Conservation (phyloP, 2,888 invertebrate genomes). For the Microplitis manilae region DNA sequence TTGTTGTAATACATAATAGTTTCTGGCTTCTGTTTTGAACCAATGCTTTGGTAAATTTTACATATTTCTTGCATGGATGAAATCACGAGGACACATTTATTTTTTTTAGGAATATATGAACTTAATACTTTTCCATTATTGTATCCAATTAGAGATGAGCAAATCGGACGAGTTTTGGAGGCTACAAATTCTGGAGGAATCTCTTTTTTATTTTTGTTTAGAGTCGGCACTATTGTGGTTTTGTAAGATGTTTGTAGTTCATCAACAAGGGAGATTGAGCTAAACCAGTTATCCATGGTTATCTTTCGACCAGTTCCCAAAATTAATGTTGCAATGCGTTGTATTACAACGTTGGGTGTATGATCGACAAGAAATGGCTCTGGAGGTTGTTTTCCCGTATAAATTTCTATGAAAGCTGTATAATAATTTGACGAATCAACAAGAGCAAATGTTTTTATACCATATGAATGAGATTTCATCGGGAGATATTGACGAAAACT, state of each 20-base stretch:
- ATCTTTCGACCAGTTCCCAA: slow-evolving; percentile 54
- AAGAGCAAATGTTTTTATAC: slow-evolving; percentile 42
- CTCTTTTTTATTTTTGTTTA: slow-evolving; percentile 51
- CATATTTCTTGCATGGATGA: slow-evolving; percentile 45
- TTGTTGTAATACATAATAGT: slow-evolving; percentile 41
- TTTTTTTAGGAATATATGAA: slow-evolving; percentile 57
- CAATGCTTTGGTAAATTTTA: slow-evolving; percentile 32
- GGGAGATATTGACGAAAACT: slow-evolving; percentile 44
- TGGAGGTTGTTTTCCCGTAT: slow-evolving; percentile 57
- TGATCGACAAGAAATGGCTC: slow-evolving; percentile 55
- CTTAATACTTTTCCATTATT: slow-evolving; percentile 42
- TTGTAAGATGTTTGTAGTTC: slow-evolving; percentile 49
- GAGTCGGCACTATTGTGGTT: no score
- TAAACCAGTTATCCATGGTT: slow-evolving; percentile 58
- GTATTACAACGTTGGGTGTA: slow-evolving; percentile 53
- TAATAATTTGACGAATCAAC: slow-evolving; percentile 41
- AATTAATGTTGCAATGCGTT: slow-evolving; percentile 50
- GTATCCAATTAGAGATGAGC: slow-evolving; percentile 10
- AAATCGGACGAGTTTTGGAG: no score
- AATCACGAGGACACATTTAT: slow-evolving; percentile 47
- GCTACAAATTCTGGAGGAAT: slow-evolving; percentile 43
- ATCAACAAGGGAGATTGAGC: slow-evolving; percentile 53
- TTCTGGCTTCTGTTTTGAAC: slow-evolving; percentile 32
- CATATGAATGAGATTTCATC: slow-evolving; percentile 42
- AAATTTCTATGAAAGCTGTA: slow-evolving; percentile 57